Evolutionary conservation across 1,140 invertebrate genomes (phyloP).

Genomic region (Hylaeus volcanicus): DNA sequence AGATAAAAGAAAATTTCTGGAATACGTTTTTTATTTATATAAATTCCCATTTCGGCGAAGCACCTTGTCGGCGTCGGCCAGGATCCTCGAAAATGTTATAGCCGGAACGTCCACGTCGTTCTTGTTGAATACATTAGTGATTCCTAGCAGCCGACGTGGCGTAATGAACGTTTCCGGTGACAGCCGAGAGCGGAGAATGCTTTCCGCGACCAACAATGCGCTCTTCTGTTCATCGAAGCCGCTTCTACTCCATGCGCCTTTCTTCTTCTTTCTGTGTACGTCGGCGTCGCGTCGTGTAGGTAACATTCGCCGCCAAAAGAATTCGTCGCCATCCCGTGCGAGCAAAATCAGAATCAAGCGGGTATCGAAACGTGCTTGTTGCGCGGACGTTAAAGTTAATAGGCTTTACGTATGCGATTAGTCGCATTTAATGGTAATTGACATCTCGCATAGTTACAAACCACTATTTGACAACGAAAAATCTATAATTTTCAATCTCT

Average conservation of each 20-base stretch:
- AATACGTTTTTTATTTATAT: conserved; percentile 66
- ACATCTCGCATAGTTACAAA: too few species aligned
- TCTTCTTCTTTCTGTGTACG: conserved; percentile 39
- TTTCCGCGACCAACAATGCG: conserved; percentile 76
- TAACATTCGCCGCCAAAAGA: conserved; percentile 51
- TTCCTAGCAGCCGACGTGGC: conserved; percentile 70
- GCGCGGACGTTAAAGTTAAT: too few species aligned
- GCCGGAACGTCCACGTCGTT: conserved; percentile 37
- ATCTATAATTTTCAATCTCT: too few species aligned
- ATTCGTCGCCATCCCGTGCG: conserved; percentile 46
- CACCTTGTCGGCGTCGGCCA: conserved; percentile 8
- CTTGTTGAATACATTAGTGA: conserved; percentile 72
- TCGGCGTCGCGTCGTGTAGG: conserved; percentile 15
- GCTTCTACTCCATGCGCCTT: conserved; percentile 51
- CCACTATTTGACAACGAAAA: too few species aligned
- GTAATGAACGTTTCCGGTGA: conserved; percentile 79
- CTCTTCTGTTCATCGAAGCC: conserved; percentile 60
- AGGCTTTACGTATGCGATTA: too few species aligned
- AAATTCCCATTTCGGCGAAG: conserved; percentile 71
- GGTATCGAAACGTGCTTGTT: too few species aligned
- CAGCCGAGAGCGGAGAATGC: conserved; percentile 72
- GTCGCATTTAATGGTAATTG: too few species aligned
- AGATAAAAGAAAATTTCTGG: conserved; percentile 38
- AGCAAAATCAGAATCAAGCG: too few species aligned
- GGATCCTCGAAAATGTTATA: conserved; percentile 49